A percentile compares a stretch with the other conserved stretches of the same genome.
Evolutionary conservation across 2,797 vertebrate species (phyloP).

Genomic region (Glyptemys insculpta): DNA sequence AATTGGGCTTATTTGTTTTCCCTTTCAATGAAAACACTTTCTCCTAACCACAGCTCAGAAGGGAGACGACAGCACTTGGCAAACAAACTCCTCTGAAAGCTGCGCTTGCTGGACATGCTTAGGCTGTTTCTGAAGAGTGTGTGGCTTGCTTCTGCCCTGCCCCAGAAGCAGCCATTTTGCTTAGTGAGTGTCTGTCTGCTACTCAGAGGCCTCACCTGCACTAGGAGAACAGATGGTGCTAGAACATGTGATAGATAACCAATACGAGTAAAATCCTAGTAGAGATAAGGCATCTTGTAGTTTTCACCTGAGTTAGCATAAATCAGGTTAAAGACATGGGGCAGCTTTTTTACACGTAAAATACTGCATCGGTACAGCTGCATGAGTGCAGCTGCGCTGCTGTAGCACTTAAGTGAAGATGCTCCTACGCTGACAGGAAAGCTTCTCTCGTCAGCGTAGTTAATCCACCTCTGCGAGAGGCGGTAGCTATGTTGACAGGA

Average conservation of each 20-base stretch:
- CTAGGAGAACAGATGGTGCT: neutral
- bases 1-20: neutral
- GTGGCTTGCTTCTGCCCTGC: neutral
- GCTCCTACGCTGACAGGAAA: neutral
- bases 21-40: neutral
- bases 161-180: neutral
- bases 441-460: no score
- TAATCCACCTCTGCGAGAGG: neutral
- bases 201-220: neutral
- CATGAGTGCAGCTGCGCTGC: no score
- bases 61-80: neutral
- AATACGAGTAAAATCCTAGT: neutral
- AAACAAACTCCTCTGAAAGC: neutral
- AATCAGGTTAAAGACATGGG: neutral
- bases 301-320: neutral
- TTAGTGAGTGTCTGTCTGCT: neutral
- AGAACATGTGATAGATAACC: neutral
- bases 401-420: neutral
- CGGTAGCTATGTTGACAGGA: neutral
- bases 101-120: neutral
- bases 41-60: rapidly evolving
- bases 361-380: neutral
- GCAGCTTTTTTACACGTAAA: no score
- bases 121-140: neutral
- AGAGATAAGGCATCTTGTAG: neutral